phyloP scores from a whole-genome alignment of 2,113 vertebrate genomes.

The Opisthocomus hoazin region DNA sequence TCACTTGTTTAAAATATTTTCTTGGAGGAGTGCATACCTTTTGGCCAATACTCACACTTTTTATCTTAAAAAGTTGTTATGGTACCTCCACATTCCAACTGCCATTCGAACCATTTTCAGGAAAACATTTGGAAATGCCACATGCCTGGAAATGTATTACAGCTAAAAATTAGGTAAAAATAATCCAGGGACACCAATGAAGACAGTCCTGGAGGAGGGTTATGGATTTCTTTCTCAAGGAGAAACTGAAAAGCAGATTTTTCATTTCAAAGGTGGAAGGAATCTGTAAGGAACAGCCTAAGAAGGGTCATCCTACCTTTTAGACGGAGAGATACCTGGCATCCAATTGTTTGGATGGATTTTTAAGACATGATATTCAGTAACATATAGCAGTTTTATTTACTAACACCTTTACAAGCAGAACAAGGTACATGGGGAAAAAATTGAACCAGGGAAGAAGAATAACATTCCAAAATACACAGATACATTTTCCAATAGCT shows the following conservation, averaged over 20 bases:
- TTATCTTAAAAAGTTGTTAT: neutral
- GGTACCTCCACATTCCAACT: neutral
- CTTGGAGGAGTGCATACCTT: neutral
- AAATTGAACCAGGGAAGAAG: neutral
- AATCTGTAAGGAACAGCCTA: neutral
- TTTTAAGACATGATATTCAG: neutral
- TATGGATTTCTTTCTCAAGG: neutral
- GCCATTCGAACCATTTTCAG: neutral
- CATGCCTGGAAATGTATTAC: rapidly evolving
- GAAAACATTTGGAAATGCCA: neutral
- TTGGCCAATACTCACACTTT: neutral
- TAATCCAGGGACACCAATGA: neutral
- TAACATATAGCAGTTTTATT: neutral
- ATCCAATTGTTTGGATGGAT: rapidly evolving
- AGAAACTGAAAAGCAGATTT: neutral
- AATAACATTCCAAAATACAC: neutral
- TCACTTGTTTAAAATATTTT: neutral
- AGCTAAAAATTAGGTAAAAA: neutral
- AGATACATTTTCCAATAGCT: neutral
- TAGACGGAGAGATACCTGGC: neutral
- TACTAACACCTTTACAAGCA: neutral
- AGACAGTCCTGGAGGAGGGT: neutral
- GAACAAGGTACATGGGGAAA: neutral
- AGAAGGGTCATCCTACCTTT: neutral
- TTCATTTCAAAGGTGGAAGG: neutral